Evolutionary conservation across 2,113 vertebrate species (phyloP).

Genomic region (Phalacrocorax pelagicus): DNA sequence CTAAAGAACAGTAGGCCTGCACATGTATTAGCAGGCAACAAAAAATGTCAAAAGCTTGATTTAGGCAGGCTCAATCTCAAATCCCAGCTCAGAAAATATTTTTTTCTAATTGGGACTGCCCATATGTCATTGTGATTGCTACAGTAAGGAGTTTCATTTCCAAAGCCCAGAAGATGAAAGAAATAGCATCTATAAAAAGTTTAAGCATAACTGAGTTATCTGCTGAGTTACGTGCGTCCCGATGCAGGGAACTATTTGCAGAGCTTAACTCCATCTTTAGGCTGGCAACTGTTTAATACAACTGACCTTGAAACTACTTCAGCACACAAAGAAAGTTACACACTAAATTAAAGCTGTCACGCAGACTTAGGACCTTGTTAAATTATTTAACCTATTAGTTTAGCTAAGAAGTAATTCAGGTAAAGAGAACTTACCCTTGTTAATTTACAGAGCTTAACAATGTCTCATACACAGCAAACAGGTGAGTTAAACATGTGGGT

Average conservation of each 20-base stretch:
- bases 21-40: not conserved
- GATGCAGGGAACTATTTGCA: not conserved
- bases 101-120: not conserved
- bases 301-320: conserved; percentile 7
- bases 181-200: not conserved
- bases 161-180: not conserved
- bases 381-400: conserved; percentile 28
- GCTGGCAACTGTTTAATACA: not conserved
- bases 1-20: not conserved
- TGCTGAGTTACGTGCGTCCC: not conserved
- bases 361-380: not conserved
- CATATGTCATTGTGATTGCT: not conserved
- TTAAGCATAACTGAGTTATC: conserved; percentile 3
- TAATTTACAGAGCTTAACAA: not conserved
- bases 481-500: not conserved
- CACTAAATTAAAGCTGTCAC: conserved; percentile 1
- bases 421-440: not conserved
- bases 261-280: not conserved
- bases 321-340: not conserved
- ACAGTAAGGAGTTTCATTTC: not conserved
- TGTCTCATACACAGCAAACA: not conserved
- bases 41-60: not conserved
- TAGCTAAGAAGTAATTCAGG: not conserved
- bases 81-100: not conserved
- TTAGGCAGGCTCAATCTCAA: not conserved